Conservation (phyloP, 2,797 vertebrate genomes). For the Glossophaga mutica region DNA sequence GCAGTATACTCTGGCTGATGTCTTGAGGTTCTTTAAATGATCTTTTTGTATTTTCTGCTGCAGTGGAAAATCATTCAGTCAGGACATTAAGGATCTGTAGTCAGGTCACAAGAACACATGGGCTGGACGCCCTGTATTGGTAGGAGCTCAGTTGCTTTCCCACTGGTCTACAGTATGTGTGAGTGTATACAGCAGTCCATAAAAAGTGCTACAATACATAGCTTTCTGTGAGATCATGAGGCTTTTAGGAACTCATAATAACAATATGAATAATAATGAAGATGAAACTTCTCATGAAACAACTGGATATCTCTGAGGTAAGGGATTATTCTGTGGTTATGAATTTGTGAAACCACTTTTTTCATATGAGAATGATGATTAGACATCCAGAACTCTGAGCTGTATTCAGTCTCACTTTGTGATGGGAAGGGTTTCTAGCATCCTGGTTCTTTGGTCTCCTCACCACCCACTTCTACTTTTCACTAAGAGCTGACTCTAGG, state of each 20-base stretch:
- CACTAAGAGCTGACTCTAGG: background rate
- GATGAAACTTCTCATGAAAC: background rate
- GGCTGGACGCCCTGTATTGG: background rate
- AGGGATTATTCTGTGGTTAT: background rate
- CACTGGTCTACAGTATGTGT: background rate
- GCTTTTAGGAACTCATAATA: background rate
- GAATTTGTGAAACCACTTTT: background rate
- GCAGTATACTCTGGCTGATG: background rate
- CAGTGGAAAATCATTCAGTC: background rate
- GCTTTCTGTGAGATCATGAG: background rate
- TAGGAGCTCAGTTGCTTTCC: background rate
- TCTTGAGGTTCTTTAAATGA: background rate
- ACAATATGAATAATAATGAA: background rate
- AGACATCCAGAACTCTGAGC: background rate
- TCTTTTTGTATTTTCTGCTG: background rate
- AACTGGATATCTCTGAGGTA: background rate
- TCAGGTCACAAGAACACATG: background rate
- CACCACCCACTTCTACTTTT: background rate
- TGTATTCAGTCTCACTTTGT: background rate
- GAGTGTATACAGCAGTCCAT: background rate
- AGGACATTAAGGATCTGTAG: background rate
- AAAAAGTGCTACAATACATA: background rate
- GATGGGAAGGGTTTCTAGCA: background rate
- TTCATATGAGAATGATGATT: background rate
- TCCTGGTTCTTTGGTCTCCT: background rate